Conservation (phyloP, 1,140 invertebrate genomes). For the Delia radicum region DNA sequence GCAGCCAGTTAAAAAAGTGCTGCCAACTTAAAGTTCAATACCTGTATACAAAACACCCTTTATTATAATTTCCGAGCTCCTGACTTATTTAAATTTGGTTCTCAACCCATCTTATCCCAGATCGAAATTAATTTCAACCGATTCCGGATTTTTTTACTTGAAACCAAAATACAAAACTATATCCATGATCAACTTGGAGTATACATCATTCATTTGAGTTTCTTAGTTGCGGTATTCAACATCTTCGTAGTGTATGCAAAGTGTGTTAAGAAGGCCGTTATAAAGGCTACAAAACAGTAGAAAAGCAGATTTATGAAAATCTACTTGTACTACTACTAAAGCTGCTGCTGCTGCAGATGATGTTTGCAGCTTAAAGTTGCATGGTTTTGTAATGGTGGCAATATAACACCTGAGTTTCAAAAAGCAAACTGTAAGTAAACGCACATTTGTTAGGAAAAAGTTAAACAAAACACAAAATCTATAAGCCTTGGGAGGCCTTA, state of each 20-base stretch:
- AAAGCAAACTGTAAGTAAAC: slow-evolving; percentile 7
- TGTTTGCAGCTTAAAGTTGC: background rate
- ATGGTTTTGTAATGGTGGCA: slow-evolving; percentile 16
- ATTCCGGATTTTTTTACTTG: no score
- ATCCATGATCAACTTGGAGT: no score
- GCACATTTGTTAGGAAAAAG: slow-evolving; percentile 3
- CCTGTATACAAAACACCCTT: no score
- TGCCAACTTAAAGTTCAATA: no score
- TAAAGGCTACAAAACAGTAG: slow-evolving; percentile 1
- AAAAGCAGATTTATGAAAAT: background rate
- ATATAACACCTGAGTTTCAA: background rate
- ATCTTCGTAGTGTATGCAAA: background rate
- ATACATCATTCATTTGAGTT: no score
- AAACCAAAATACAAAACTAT: no score
- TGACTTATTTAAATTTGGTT: no score
- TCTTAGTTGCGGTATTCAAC: background rate
- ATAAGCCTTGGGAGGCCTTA: slow-evolving; percentile 4
- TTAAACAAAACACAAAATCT: background rate
- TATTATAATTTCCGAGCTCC: no score
- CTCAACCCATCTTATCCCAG: no score
- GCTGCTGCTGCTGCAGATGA: background rate
- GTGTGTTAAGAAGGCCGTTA: slow-evolving; percentile 3
- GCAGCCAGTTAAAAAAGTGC: no score
- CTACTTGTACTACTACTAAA: background rate
- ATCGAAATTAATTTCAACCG: no score